A percentile compares a stretch with the other conserved stretches of the same genome.
phyloP scores from a whole-genome alignment of 2,888 invertebrate genomes.

The Fissipunctia ypsillon region DNA sequence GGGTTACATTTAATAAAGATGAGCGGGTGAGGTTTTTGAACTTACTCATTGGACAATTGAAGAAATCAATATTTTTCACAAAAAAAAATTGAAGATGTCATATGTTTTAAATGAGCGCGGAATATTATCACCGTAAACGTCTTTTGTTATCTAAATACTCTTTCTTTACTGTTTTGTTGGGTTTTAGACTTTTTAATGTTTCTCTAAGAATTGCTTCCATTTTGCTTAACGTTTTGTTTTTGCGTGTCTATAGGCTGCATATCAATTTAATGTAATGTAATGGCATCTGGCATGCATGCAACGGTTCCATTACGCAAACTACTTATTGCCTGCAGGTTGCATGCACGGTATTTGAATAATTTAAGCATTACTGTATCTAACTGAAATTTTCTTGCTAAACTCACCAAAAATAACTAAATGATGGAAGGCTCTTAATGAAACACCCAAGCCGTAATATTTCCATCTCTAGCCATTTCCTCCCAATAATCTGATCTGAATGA shows the following conservation, averaged over 20 bases:
- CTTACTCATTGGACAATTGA: too few species aligned
- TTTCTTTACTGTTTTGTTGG: conserved; percentile 1
- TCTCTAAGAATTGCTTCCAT: background rate
- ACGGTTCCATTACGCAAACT: conserved; percentile 16
- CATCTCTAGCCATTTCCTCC: background rate
- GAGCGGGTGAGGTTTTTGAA: too few species aligned
- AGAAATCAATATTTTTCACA: too few species aligned
- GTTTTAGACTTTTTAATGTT: background rate
- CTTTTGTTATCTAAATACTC: background rate
- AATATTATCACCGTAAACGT: conserved; percentile 15
- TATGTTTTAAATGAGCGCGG: conserved; percentile 32
- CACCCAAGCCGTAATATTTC: background rate
- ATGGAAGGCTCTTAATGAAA: too few species aligned
- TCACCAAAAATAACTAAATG: background rate
- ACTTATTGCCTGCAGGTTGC: conserved; percentile 22
- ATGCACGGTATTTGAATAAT: conserved; percentile 5
- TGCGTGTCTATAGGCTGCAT: conserved; percentile 10
- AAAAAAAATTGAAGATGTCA: too few species aligned
- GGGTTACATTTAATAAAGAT: too few species aligned
- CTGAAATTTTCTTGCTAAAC: too few species aligned
- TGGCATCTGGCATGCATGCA: conserved; percentile 31
- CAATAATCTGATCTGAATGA: background rate
- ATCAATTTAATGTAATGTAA: conserved; percentile 27
- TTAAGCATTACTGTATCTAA: conserved; percentile 1
- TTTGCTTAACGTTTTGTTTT: background rate